Base-by-base conservation (phyloP, 37 sponge, comb jelly and placozoan species). In the Axinella damicornis region DNA sequence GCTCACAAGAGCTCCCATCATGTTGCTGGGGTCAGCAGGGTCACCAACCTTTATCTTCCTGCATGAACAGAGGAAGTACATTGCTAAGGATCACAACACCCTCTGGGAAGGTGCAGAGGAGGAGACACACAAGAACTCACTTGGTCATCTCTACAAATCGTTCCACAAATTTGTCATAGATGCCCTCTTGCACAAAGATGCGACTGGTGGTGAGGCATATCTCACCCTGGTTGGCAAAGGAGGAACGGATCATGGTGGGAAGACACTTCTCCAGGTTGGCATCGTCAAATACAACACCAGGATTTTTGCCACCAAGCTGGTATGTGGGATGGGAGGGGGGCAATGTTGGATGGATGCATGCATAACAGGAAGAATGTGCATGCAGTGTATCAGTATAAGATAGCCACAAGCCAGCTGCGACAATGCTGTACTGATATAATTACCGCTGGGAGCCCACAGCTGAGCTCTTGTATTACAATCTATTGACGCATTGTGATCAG, bases 231-330 rank as follows among this genome's bases (percentile, higher is more conserved):
- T 96, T 96, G 59, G 88, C 76, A 62, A 94, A 96, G 52, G 89
- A 80, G 22, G 97, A 96, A 5, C 81, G 33, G 37, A 95, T 77
- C 83, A 88, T 87, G 28, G 88, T 88, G 19, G 92, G 90, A 1
- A 96, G 80, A 76, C 97, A 96, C 57, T 93, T 85, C 21, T 96
- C 92, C 55, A 96, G 66, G 79, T 96, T 87, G 0, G 70, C 92
- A 69, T 94, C 94, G 46, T 69, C 76, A 67, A 96, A 96, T 24
- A 96, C 90, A 21, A 96, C 85, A 12, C 94, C 92, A 65, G 97
- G 86, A 60, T 96, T 96, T 80, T 96, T 96, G 30, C 97, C 97
- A 65, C 97, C 97, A 27, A 96, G 90, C 91, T 94, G 72, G 11
- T 46, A 9, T 12, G 46, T 4, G 20, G 66, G 20, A 13, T 61